Evolutionary conservation across 2,888 invertebrate genomes (phyloP).

Genomic region (Neoscelio sp.): DNA sequence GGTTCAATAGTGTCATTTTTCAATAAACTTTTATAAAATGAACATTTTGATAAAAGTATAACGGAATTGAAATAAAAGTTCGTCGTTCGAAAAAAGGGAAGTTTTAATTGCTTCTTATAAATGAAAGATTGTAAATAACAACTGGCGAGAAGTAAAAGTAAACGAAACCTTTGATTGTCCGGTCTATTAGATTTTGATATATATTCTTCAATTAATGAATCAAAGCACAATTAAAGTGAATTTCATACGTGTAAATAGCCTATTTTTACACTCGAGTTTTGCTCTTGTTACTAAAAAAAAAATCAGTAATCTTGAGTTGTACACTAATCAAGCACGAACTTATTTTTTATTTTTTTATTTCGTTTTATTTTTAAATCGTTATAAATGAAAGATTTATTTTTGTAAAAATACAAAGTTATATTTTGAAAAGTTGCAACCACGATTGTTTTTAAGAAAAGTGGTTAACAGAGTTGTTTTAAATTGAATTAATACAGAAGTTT

Average conservation of each 20-base stretch:
- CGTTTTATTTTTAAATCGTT: conserved; percentile 32
- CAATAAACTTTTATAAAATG: conserved; percentile 18
- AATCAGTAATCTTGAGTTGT: conserved; percentile 44
- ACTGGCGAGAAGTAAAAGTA: conserved; percentile 12
- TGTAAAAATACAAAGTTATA: conserved; percentile 61
- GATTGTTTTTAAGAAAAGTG: no score
- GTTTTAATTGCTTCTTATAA: conserved; percentile 48
- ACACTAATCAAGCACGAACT: conserved; percentile 35
- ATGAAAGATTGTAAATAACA: conserved; percentile 46
- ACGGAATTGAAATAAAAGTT: conserved; percentile 45
- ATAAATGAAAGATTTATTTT: conserved; percentile 60
- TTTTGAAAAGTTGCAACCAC: no score
- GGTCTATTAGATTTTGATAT: conserved; percentile 81
- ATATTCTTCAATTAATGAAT: conserved; percentile 75
- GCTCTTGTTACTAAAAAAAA: conserved; percentile 44
- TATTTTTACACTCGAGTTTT: conserved; percentile 81
- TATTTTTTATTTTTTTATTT: neutral
- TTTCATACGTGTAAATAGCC: conserved; percentile 81
- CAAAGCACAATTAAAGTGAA: conserved; percentile 80
- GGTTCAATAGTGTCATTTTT: conserved; percentile 7
- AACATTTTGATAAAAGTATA: conserved; percentile 37
- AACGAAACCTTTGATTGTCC: conserved; percentile 65
- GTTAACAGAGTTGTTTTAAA: conserved; percentile 41
- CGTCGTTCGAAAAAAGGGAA: conserved; percentile 34
- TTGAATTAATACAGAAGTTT: conserved; percentile 51